Percentiles rank a stretch among this genome's conserved stretches.
phyloP scores from a whole-genome alignment of 2,888 invertebrate species.

The Agriopis leucophaearia region DNA sequence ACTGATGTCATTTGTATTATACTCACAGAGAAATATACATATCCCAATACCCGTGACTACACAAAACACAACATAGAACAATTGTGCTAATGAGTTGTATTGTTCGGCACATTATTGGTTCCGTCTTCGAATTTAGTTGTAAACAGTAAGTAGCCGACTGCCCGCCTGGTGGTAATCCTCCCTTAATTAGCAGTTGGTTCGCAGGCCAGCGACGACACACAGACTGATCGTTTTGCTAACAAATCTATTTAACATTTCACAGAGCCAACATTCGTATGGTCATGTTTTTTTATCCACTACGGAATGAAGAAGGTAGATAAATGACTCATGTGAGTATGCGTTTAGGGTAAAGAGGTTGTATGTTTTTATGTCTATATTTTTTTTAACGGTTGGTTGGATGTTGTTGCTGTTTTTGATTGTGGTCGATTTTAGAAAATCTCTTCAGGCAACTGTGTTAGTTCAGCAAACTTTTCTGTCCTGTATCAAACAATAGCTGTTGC shows the following conservation, averaged over 20 bases:
- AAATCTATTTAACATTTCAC: not conserved
- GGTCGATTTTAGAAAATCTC: too few species aligned
- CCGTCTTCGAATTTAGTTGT: constrained; percentile 79
- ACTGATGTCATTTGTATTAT: not conserved
- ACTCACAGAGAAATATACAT: constrained; percentile 13
- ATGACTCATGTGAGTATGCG: too few species aligned
- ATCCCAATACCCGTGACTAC: constrained; percentile 23
- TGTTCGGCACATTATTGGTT: constrained; percentile 75
- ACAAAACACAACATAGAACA: constrained; percentile 44
- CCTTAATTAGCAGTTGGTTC: constrained; percentile 82
- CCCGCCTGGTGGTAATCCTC: constrained; percentile 79
- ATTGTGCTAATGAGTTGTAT: constrained; percentile 71
- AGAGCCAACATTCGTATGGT: not conserved
- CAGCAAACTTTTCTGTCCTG: too few species aligned
- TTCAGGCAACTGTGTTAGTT: too few species aligned
- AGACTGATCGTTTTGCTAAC: constrained; percentile 41
- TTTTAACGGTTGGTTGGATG: too few species aligned
- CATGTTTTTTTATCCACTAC: not conserved
- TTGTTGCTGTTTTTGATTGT: too few species aligned
- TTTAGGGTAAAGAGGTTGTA: too few species aligned
- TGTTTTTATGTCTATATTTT: too few species aligned
- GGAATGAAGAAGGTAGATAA: too few species aligned
- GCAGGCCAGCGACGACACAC: constrained; percentile 61
- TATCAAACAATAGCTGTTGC: too few species aligned
- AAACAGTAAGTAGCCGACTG: constrained; percentile 77